Conservation (phyloP, 2,888 invertebrate genomes). For the Pollenia amentaria region DNA sequence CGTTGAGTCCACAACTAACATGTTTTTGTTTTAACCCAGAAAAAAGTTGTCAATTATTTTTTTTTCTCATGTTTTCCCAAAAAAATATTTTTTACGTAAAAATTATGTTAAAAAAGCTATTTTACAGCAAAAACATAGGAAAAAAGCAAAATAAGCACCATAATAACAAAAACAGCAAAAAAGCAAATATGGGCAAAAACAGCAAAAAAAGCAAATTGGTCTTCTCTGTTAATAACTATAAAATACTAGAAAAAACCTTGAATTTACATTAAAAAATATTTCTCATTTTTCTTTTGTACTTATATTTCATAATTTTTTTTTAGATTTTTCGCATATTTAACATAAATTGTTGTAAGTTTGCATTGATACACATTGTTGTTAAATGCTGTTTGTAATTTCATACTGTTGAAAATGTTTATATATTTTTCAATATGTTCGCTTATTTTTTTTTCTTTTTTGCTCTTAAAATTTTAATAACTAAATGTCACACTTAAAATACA, state of each 20-base stretch:
- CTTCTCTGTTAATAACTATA: too few species aligned
- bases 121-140: too few species aligned
- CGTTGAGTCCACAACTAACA: too few species aligned
- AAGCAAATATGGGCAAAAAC: too few species aligned
- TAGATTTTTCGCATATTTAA: neutral
- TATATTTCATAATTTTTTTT: neutral
- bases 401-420: slow-evolving; percentile 21
- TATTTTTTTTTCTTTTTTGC: neutral
- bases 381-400: slow-evolving; percentile 23
- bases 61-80: too few species aligned
- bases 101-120: too few species aligned
- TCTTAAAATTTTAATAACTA: slow-evolving; percentile 24
- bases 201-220: too few species aligned
- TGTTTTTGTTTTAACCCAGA: too few species aligned
- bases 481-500: slow-evolving; percentile 43
- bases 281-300: slow-evolving; percentile 3
- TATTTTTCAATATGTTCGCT: neutral
- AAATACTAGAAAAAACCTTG: slow-evolving; percentile 57
- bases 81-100: too few species aligned
- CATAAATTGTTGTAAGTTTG: slow-evolving; percentile 34
- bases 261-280: slow-evolving; percentile 57
- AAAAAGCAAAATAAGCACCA: too few species aligned
- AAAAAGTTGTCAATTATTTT: too few species aligned
- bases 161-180: too few species aligned
- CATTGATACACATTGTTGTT: neutral